Percentiles rank a stretch among this genome's conserved stretches.
These are phyloP conservation scores for Chelon labrosus DNA, from an alignment of 2,797 vertebrate genomes.

Conservation along the genomic window DNA sequence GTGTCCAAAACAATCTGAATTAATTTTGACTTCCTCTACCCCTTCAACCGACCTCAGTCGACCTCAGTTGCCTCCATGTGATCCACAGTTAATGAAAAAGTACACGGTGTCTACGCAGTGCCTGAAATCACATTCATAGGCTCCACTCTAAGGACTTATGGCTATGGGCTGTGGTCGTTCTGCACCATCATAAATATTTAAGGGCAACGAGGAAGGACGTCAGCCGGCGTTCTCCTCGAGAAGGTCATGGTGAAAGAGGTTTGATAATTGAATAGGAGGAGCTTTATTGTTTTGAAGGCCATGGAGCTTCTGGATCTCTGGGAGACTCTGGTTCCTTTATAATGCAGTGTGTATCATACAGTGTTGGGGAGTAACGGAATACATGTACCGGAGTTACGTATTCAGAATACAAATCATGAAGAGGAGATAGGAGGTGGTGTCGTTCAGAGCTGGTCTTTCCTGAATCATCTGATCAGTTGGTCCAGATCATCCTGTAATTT, in stretches of 20 bases:
- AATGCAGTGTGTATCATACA: neutral
- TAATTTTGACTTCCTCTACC: constrained; percentile 9
- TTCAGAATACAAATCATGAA: no score
- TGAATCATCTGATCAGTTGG: no score
- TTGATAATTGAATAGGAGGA: neutral
- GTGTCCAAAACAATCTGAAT: constrained; percentile 34
- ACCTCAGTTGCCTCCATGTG: constrained; percentile 4
- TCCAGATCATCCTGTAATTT: no score
- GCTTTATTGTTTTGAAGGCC: neutral
- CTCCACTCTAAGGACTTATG: constrained; percentile 14
- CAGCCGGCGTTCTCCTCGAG: neutral
- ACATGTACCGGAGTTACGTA: no score
- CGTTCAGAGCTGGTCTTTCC: no score
- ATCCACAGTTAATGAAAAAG: constrained; percentile 48
- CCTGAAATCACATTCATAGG: constrained; percentile 30
- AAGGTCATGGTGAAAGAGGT: constrained; percentile 22
- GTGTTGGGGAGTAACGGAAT: no score
- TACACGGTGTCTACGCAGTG: neutral
- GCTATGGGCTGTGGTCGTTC: neutral
- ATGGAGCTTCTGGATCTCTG: neutral
- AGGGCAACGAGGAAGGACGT: neutral
- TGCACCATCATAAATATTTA: constrained; percentile 49
- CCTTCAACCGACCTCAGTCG: constrained; percentile 2
- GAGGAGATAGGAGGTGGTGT: no score
- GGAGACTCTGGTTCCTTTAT: neutral